Base-by-base conservation (phyloP, 2,888 invertebrate species). In the Marasmarcha lunaedactyla region DNA sequence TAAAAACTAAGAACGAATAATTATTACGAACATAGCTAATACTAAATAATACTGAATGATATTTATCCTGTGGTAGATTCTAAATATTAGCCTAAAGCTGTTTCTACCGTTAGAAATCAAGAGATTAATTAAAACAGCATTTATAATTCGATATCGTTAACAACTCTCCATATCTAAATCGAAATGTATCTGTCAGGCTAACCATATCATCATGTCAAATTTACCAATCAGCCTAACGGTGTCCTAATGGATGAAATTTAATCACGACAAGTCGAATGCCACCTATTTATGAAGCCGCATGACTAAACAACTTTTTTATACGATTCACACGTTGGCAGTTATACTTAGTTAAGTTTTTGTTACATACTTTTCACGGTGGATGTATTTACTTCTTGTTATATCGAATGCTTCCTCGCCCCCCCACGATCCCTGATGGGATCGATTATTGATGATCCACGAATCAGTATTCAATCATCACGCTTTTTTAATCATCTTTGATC, bases 301-400 rank as follows among this genome's bases (percentile, higher is more conserved):
- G 83, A 83, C 83, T 83, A 64, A 74, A 81, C 83, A 83, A 55
- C 64, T 79, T 83, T 83, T 81, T 83, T 79, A 83, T 83, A 81
- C 79, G 79, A 78, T 83, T 83, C 83, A 83, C 83, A 83, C 81
- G 83, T 83, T 76, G 71, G 72, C 73, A 63, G 74, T 77, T 81
- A 81, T 83, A 78, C 73, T 76, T 73, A 76, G 79, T 77, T 76
- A 74, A 78, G 78, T 83, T 83, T 81, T 83, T 83, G 63, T 78
- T 70, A 67, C 74, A 67, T 65, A 77, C 79, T 78, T 83, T 81
- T 83, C 83, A 83, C 83, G 81, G 81, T 77, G 62, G 73, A 72
- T 65, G 76, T 77, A 78, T 83, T 74, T 69, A 76, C 73, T 61
- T 73, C 76, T 76, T 79, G 79, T 79, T 81, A 76, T 81, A 79